phyloP scores from a whole-genome alignment of 1,140 invertebrate species.

The Cephus cinctus region DNA sequence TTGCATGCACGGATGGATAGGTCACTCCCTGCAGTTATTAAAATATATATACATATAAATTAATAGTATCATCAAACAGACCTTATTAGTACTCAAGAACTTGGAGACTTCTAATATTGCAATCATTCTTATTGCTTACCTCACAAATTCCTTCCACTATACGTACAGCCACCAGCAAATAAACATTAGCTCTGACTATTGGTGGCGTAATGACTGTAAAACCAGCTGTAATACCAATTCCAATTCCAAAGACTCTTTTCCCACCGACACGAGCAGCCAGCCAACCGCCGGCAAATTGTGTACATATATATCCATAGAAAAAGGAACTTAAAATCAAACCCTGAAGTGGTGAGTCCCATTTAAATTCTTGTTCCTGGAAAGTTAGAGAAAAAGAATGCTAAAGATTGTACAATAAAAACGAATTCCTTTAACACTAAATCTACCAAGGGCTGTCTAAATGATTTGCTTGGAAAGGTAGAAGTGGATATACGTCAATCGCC shows the following conservation, averaged over 20 bases:
- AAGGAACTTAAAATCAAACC: constrained; percentile 84
- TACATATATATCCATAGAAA: constrained; percentile 80
- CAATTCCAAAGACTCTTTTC: constrained; percentile 72
- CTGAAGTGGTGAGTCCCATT: constrained; percentile 77
- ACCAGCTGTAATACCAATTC: constrained; percentile 77
- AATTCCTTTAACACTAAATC: background rate
- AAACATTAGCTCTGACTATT: constrained; percentile 69
- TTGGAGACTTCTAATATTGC: constrained; percentile 9
- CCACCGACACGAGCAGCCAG: constrained; percentile 71
- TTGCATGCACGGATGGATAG: constrained; percentile 85
- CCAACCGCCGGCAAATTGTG: constrained; percentile 74
- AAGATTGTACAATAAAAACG: background rate
- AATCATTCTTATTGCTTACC: constrained; percentile 55
- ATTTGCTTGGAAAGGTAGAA: constrained; percentile 7
- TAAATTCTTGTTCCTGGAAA: constrained; percentile 68
- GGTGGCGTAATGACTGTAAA: constrained; percentile 82
- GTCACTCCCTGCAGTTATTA: constrained; percentile 73
- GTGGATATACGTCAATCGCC: constrained; percentile 5
- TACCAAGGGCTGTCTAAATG: background rate
- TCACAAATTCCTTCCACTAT: constrained; percentile 88
- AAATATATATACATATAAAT: background rate
- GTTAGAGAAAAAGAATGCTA: constrained; percentile 9
- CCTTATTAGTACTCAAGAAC: constrained; percentile 7
- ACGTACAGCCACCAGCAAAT: constrained; percentile 70
- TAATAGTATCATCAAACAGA: background rate